Conservation (phyloP, 2,888 invertebrate species). For the Drosophila villosipedis region DNA sequence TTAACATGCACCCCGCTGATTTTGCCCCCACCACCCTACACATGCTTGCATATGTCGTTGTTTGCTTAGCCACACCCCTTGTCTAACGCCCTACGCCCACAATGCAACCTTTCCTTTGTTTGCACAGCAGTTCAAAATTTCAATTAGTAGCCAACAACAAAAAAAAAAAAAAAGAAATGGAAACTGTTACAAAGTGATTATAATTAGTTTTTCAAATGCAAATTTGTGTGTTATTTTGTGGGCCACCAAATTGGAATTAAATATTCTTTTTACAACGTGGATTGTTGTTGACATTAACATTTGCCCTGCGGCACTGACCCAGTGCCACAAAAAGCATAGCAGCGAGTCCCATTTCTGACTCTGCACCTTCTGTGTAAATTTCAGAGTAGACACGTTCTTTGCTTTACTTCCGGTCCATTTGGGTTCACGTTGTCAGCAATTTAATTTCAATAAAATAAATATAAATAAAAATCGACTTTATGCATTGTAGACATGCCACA, state of each 20-base stretch:
- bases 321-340: slow-evolving; percentile 41
- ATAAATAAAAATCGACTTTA: slow-evolving; percentile 1
- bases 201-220: slow-evolving; percentile 79
- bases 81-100: slow-evolving; percentile 23
- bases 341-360: background rate
- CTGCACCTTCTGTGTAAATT: slow-evolving; percentile 17
- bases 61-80: slow-evolving; percentile 68
- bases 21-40: background rate
- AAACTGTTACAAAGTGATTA: slow-evolving; percentile 67
- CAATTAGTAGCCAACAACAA: slow-evolving; percentile 56
- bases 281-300: slow-evolving; percentile 23
- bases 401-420: slow-evolving; percentile 40
- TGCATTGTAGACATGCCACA: slow-evolving; percentile 6
- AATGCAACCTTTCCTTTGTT: slow-evolving; percentile 50
- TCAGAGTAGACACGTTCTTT: slow-evolving; percentile 5
- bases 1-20: slow-evolving; percentile 39
- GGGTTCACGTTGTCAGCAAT: slow-evolving; percentile 25
- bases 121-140: slow-evolving; percentile 74
- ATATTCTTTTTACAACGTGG: slow-evolving; percentile 58
- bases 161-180: slow-evolving; percentile 13
- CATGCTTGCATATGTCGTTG: slow-evolving; percentile 67
- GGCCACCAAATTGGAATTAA: slow-evolving; percentile 67
- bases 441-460: slow-evolving; percentile 33
- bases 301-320: slow-evolving; percentile 65
- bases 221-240: slow-evolving; percentile 53